Base-by-base conservation (phyloP, 2,113 vertebrate species). In the Tonatia bakeri region DNA sequence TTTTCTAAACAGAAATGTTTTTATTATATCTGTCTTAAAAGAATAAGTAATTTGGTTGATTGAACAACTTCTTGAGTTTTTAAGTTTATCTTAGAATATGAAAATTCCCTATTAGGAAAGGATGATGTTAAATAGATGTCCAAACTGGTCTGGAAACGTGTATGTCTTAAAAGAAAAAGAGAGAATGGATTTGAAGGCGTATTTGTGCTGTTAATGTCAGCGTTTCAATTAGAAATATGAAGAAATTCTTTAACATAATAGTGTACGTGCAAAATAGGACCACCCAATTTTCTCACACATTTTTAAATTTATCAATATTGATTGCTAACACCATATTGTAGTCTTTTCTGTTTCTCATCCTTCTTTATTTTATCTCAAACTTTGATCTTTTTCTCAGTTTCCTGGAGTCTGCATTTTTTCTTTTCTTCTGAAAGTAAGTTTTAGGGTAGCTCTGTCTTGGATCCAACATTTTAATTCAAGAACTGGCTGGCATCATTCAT, bases 361-460 rank as follows among this genome's bases (percentile, higher is more conserved):
- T 86, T 81, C 85, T 91, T 96, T 72, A 75, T 91, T 94, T 97
- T 93, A 64, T 87, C 90, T 94, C n/a, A 2, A 72, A 47, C 86
- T 94, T 95, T 85, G 90, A 93, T 80, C 85, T 95, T 89, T 82
- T 73, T 76, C 82, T 90, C 82, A 94, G 73, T 95, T 95, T 94
- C 52, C 95, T 94, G 61, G 65, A 94, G 43, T 96, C 91, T 93
- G 72, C 64, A 40, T 94, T 94, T 90, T 97, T 96, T 88, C 67
- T 91, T 92, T 86, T 82, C 79, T 90, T 95, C 83, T 95, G 86
- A 95, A 97, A 90, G 73, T 26, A 87, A 93, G 89, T 88, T 92
- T 93, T 90, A 94, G 89, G 85, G 84, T 95, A 96, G 76, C 65
- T 91, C 56, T 90, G 33, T 84, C 83, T 97, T 95, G 67, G 77